Base-by-base conservation (phyloP, 2,888 invertebrate species). In the Graphium colonna region DNA sequence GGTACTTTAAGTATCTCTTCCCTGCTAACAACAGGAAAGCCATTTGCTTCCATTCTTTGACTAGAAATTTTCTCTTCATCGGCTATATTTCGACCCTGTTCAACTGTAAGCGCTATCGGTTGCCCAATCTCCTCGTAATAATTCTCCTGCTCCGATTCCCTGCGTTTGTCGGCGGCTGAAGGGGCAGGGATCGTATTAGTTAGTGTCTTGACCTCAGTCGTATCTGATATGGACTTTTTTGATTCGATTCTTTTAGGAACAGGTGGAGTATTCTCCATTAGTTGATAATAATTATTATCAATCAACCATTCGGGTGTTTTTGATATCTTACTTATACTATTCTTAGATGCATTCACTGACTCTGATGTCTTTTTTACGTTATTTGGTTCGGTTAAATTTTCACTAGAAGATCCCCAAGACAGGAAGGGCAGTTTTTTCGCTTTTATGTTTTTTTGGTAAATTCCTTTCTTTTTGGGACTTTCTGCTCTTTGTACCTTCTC, bases 81-180 rank as follows among this genome's bases (percentile, higher is more conserved):
- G 1, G 87, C 88, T 58, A 86, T 70, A 51, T 84, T 82, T 53
- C 76, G 82, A 33, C 73, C 70, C 43, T 65, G 63, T 7, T 60
- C 28, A n/a, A 1, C 10, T 17, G n/a, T 8, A n/a, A 67, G 65
- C 21, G 54, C 10, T 0, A 62, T 38, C 1, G 78, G 77, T 60
- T 73, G 65, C 0, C 85, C 87, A 16, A 89, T 89, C 73, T 89
- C 89, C 71, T 89, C 89, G 49, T 89, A 89, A 48, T 80, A 75
- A 57, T 89, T 85, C 56, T 89, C 89, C 36, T 65, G 67, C 57
- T 81, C 82, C 0, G 77, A 74, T 50, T 74, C 63, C 43, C 68
- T 71, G 59, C 73, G 67, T 28, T 58, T 58, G 39, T 60, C 51
- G 13, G 57, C 28, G 26, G 52, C 46, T 49, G 66, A 62, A 51